Evolutionary conservation across 2,113 vertebrate genomes (phyloP), one percentile per base, ranked within the genome.

Genomic region (Scortum barcoo): DNA sequence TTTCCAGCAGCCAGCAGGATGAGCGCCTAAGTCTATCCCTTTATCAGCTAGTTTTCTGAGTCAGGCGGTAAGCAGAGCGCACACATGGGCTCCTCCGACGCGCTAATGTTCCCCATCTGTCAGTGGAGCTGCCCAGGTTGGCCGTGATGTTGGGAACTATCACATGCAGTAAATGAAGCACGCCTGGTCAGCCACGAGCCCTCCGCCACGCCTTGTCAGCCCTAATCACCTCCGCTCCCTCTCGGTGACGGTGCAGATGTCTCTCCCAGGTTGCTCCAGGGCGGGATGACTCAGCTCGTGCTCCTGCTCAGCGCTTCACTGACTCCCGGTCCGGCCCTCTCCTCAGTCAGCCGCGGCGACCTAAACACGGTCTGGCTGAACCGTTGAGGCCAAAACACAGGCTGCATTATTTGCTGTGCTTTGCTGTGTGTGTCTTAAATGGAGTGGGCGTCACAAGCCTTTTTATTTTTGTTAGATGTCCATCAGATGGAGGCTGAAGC

Each of bases 51-150:
- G 80, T 92, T 89, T 86, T 83, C 71, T 62, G 80, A 83, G 72
- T 89, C 76, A 87, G 82, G 88, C 78, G 8, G 74, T 68, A 78
- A 91, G 84, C 85, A 67, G 61, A 88, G 84, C 14, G 3, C 67
- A 68, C 75, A 84, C 83, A 75, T 57, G 73, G 87, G 76, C 85
- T 85, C 80, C 75, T 86, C 78, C 40, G 50, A 70, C 22, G 56
- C 42, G 53, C 77, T 85, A 81, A 92, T 90, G 54, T 89, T 88
- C 75, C 84, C 90, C 88, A 85, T 93, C 88, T 92, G 91, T 86
- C 89, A 78, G 84, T 65, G 19, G 80, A 86, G 80, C 66, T 61
- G 74, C 75, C 61, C 76, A 66, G 86, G 80, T 78, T 85, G 89
- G 80, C 79, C 40, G 62, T 53, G 86, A 88, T 67, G 84, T 79